phyloP scores from a whole-genome alignment of 2,797 vertebrate species.

The Crenuchus spilurus region DNA sequence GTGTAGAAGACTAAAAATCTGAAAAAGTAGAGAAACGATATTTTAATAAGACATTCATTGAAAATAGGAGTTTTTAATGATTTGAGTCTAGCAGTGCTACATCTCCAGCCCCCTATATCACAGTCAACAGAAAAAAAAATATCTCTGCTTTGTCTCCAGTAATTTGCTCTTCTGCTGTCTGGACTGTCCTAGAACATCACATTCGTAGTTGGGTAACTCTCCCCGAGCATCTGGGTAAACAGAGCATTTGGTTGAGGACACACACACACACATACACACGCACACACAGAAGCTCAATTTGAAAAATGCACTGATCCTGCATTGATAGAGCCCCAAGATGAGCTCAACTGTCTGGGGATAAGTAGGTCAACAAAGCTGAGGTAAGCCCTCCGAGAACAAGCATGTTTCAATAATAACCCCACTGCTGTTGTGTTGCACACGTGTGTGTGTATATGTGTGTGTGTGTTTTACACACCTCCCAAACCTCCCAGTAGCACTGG shows the following conservation, averaged over 20 bases:
- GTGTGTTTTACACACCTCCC: slow-evolving; percentile 50
- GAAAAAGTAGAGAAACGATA: too few species aligned
- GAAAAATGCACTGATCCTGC: slow-evolving; percentile 59
- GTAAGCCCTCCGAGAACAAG: slow-evolving; percentile 60
- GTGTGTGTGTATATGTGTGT: slow-evolving; percentile 43
- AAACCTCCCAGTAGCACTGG: slow-evolving; percentile 38
- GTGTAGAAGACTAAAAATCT: too few species aligned
- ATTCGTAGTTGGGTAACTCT: slow-evolving; percentile 38
- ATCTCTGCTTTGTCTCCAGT: slow-evolving; percentile 25
- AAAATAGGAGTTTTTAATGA: too few species aligned
- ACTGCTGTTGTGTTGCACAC: slow-evolving; percentile 50
- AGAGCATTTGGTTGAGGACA: slow-evolving; percentile 49
- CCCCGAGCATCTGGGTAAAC: slow-evolving; percentile 41
- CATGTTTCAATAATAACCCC: slow-evolving; percentile 61
- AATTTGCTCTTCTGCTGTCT: slow-evolving; percentile 32
- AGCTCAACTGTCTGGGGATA: slow-evolving; percentile 64
- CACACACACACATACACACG: slow-evolving; percentile 24
- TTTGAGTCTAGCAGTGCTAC: too few species aligned
- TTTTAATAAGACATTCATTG: too few species aligned
- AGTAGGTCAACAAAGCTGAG: slow-evolving; percentile 62
- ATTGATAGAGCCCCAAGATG: slow-evolving; percentile 59
- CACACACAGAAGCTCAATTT: slow-evolving; percentile 47
- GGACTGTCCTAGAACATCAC: slow-evolving; percentile 23
- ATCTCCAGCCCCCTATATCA: slow-evolving; percentile 1
- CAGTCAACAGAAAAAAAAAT: background rate